Conservation (phyloP, 2,888 invertebrate genomes). For the Pseudococcus longispinus region DNA sequence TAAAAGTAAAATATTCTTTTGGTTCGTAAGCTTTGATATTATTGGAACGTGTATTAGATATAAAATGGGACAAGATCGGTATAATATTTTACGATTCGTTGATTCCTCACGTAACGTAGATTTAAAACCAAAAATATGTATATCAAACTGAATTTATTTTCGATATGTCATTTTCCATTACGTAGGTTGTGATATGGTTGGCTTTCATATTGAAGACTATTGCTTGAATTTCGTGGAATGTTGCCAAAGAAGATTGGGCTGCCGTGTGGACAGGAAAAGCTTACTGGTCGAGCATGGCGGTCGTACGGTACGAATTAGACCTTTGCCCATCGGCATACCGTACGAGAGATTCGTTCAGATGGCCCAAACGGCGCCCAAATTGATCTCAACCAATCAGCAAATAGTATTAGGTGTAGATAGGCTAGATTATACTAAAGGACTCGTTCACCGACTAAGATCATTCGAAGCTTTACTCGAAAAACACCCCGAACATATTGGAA, state of each 20-base stretch:
- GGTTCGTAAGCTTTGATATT: background rate
- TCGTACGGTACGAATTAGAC: constrained; percentile 63
- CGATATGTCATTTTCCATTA: background rate
- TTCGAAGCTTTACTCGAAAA: constrained; percentile 63
- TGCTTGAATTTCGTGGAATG: constrained; percentile 64
- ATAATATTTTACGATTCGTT: background rate
- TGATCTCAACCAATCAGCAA: constrained; percentile 60
- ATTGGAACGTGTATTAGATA: background rate
- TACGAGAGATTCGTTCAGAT: constrained; percentile 63
- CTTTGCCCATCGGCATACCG: constrained; percentile 64
- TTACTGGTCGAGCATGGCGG: constrained; percentile 63
- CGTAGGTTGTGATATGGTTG: constrained; percentile 64
- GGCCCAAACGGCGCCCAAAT: constrained; percentile 62
- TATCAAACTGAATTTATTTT: background rate
- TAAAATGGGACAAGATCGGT: background rate
- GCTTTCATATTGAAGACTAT: constrained; percentile 65
- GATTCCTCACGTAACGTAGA: background rate
- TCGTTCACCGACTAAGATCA: constrained; percentile 63
- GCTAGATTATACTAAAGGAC: constrained; percentile 64
- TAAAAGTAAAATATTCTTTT: background rate
- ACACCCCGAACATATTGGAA: constrained; percentile 63
- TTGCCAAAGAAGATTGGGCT: constrained; percentile 63
- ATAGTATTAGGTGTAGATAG: constrained; percentile 62
- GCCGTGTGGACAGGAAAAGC: constrained; percentile 63
- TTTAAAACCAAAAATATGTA: background rate